Percentiles rank a stretch among this genome's conserved stretches.
Conservation (phyloP, 2,888 invertebrate species). For the Aricia artaxerxes region DNA sequence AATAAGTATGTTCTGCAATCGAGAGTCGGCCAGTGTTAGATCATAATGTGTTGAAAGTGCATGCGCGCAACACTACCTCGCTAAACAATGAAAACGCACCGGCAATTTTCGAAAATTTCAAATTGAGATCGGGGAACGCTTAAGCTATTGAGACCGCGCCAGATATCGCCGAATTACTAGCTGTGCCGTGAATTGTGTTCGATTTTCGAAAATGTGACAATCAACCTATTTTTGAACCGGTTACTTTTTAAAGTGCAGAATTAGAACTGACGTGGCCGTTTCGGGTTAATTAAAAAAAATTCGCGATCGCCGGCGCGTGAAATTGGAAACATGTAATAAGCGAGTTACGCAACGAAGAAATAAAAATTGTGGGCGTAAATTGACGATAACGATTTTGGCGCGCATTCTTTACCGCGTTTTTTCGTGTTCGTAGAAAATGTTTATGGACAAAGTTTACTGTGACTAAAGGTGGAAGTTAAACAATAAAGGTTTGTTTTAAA, state of each 20-base stretch:
- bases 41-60: constrained; percentile 80
- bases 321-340: constrained; percentile 64
- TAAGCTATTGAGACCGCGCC: constrained; percentile 48
- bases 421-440: constrained; percentile 36
- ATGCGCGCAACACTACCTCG: constrained; percentile 69
- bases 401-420: constrained; percentile 43
- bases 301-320: constrained; percentile 51
- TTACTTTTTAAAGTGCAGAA: constrained; percentile 26
- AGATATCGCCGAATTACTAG: constrained; percentile 38
- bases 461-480: constrained; percentile 28
- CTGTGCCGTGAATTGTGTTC: constrained; percentile 38
- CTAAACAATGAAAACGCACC: constrained; percentile 68
- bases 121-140: constrained; percentile 43
- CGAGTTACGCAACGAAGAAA: constrained; percentile 56
- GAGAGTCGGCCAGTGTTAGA: constrained; percentile 79
- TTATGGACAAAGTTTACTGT: constrained; percentile 29
- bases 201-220: constrained; percentile 56
- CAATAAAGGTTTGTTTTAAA: constrained; percentile 15
- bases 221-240: constrained; percentile 40
- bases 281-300: constrained; percentile 35
- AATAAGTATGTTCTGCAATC: constrained; percentile 81
- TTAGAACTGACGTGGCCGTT: constrained; percentile 36
- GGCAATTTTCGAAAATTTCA: constrained; percentile 51
- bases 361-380: constrained; percentile 54
- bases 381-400: constrained; percentile 50